phyloP scores from a whole-genome alignment of 2,888 invertebrate species.

The Pycnomerus fuliginosus region DNA sequence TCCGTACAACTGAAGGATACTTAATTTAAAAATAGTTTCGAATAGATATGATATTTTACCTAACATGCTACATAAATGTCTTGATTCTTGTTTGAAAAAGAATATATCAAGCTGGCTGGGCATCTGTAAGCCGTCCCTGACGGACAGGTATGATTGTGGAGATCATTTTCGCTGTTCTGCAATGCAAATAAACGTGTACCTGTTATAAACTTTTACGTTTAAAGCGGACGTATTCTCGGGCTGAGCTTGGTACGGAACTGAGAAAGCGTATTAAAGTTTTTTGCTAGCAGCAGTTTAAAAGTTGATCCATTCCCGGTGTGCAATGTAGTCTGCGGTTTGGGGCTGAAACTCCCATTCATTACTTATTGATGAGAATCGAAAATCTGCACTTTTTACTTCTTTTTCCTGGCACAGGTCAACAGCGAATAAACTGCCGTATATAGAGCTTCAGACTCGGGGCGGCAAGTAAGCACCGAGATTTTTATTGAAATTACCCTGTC shows the following conservation, averaged over 20 bases:
- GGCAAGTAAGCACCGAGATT: slow-evolving; percentile 5
- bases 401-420: slow-evolving; percentile 26
- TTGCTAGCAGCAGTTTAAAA: slow-evolving; percentile 30
- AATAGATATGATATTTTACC: too few species aligned
- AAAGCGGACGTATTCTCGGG: slow-evolving; percentile 5
- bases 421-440: slow-evolving; percentile 30
- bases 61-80: too few species aligned
- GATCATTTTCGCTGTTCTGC: slow-evolving; percentile 14
- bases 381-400: slow-evolving; percentile 32
- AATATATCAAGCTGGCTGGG: too few species aligned
- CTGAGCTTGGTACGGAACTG: slow-evolving; percentile 17
- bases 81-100: too few species aligned
- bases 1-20: too few species aligned
- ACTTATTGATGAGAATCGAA: slow-evolving; percentile 35
- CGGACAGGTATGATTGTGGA: too few species aligned
- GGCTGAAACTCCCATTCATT: slow-evolving; percentile 36
- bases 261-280: slow-evolving; percentile 32
- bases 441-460: slow-evolving; percentile 17
- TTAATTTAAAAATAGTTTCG: too few species aligned
- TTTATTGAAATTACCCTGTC: slow-evolving; percentile 8
- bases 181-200: slow-evolving; percentile 19
- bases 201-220: slow-evolving; percentile 20
- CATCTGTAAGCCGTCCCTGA: too few species aligned
- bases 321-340: slow-evolving; percentile 31
- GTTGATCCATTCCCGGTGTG: slow-evolving; percentile 35